Evolutionary conservation across 2,888 invertebrate species (phyloP).

Genomic region (Serrognathus titanus): DNA sequence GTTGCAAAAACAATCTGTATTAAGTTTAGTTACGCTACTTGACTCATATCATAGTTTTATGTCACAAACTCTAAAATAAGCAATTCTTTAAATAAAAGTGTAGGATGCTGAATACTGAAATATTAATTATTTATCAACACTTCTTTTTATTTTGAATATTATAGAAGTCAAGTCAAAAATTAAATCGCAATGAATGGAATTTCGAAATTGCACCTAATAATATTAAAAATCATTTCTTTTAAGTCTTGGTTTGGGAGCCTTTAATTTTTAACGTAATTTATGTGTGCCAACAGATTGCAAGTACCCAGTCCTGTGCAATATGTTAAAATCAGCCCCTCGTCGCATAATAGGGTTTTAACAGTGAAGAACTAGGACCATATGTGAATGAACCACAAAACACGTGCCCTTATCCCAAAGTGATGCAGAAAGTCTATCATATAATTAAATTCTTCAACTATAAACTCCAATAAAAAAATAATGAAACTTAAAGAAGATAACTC

Average conservation of each 20-base stretch:
- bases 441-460: no score
- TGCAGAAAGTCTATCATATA: no score
- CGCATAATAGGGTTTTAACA: constrained; percentile 28
- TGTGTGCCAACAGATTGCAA: constrained; percentile 10
- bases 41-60: constrained; percentile 19
- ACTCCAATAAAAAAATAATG: no score
- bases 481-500: no score
- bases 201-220: not conserved
- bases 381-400: constrained; percentile 31
- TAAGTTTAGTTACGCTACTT: constrained; percentile 20
- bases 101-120: no score
- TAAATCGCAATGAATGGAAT: not conserved
- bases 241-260: not conserved
- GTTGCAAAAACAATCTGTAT: constrained; percentile 31
- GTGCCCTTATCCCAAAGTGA: constrained; percentile 20
- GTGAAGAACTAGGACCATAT: constrained; percentile 37
- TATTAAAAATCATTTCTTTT: not conserved
- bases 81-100: no score
- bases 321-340: constrained; percentile 33
- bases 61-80: not conserved
- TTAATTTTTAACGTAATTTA: constrained; percentile 17
- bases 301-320: constrained; percentile 44
- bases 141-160: no score
- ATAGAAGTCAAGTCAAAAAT: not conserved
- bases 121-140: no score